Base-by-base conservation (phyloP, 2,888 invertebrate species). In the Syrista parreyssii region DNA sequence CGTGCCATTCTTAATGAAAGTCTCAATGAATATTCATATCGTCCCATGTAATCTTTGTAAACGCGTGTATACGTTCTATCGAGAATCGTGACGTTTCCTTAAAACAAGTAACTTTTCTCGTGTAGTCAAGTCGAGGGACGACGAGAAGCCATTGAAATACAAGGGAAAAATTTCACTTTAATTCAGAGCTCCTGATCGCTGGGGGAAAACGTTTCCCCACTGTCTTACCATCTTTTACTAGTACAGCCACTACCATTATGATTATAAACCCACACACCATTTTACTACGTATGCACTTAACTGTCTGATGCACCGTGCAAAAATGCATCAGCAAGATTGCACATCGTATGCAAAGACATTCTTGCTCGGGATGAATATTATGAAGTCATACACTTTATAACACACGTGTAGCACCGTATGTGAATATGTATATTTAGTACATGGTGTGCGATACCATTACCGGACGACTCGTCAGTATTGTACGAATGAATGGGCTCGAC, bases 401-500 rank as follows among this genome's bases (percentile, higher is more conserved):
- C 30, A 33, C 71, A 15, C 32, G 71, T 71, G 71, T 0, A 12
- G 33, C 32, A 32, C 15, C 71, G 31, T 33, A 23, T 31, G 71
- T 23, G 32, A 15, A 32, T 31, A 33, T 11, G 0, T 32, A 31
- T 31, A 33, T 4, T 30, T 31, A 12, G 31, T 71, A 12, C 15
- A 71, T 31, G 6, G 31, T 31, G 33, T 55, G 23, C 23, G 55
- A 55, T 23, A 55, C 55, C 55, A 55, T 55, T 55, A 9, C 55
- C 55, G 55, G 55, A 23, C 9, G 55, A 55, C 55, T 55, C 55
- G 55, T 55, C 55, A 9, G 55, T 71, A 71, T 71, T 32, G 71
- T 71, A 71, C 32, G 71, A 71, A 71, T 71, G 71, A 71, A 71
- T 71, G 71, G 32, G 23, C 31, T 71, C 71, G 71, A 71, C 71